Percentiles rank a stretch among this genome's conserved stretches.
Evolutionary conservation across 2,888 invertebrate genomes (phyloP).

Genomic region (Megalurothrips usitatus): DNA sequence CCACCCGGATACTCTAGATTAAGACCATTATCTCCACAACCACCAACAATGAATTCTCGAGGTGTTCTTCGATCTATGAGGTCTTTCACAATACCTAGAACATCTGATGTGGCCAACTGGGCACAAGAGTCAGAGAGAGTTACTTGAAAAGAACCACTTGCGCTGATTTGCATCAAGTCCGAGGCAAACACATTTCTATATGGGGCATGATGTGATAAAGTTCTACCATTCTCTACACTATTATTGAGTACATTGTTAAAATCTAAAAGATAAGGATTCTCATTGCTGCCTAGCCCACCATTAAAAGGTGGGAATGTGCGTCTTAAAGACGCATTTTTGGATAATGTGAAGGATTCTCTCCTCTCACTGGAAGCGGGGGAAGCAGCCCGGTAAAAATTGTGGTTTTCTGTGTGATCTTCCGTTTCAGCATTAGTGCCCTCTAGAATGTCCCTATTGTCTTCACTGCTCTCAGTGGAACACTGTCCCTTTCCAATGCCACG

Average conservation of each 20-base stretch:
- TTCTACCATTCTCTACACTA: conserved; percentile 2
- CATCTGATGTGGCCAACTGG: conserved; percentile 70
- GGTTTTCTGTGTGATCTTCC: not conserved
- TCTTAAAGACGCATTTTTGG: conserved; percentile 33
- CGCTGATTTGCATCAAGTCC: conserved; percentile 43
- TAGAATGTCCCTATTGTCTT: not conserved
- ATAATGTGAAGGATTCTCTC: conserved; percentile 33
- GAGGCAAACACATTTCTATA: conserved; percentile 33
- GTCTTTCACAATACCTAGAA: conserved; percentile 72
- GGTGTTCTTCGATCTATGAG: conserved; percentile 63
- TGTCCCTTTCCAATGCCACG: conserved; percentile 66
- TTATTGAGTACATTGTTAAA: conserved; percentile 15
- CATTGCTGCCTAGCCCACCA: not conserved
- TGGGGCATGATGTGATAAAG: not conserved
- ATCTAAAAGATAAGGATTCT: not conserved
- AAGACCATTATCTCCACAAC: conserved; percentile 47
- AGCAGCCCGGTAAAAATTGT: not conserved
- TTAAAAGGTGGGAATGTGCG: conserved; percentile 35
- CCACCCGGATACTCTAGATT: conserved; percentile 76
- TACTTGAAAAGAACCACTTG: conserved; percentile 49
- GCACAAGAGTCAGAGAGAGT: conserved; percentile 75
- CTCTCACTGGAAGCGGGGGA: conserved; percentile 26
- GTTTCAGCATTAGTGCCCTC: not conserved
- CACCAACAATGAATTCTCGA: conserved; percentile 37
- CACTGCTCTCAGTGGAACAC: conserved; percentile 45